Base-by-base conservation (phyloP, 2,797 vertebrate species). In the Delichon dasypus region DNA sequence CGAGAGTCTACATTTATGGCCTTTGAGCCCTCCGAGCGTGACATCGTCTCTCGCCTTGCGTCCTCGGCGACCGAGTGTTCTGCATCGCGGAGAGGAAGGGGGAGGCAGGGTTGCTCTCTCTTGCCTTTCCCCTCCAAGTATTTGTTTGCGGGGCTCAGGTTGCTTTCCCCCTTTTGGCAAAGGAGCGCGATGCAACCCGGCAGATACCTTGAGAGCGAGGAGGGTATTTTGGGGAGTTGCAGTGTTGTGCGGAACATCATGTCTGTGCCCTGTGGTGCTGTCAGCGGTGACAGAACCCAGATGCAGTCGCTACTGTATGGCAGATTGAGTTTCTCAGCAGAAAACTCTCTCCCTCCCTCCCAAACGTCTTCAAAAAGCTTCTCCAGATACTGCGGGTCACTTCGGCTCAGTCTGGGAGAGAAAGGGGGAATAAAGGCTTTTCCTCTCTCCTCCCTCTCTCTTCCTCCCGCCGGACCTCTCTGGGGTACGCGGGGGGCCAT, bases 231-330 rank as follows among this genome's bases (percentile, higher is more conserved):
- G 94, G 94, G 96, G 97, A 97, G 97, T 96, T 97, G 97, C 97
- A 97, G 97, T 93, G 97, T 95, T 98, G 97, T 97, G 98, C 96
- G 78, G 98, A 98, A 97, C 98, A 98, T 97, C 98, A 94, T 95
- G 97, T 97, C 98, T 96, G 98, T 98, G 98, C 98, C 98, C 98
- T 95, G 97, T 96, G 97, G 96, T 98, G 98, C 98, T 98, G 98
- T 98, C 98, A 98, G 97, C 96, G 70, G 97, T 98, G 98, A 98
- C 98, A 98, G 97, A 98, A 98, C 98, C 98, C 98, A 98, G 98
- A 98, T 97, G 98, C 98, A 96, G 97, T 97, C 97, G 98, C 98
- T 98, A 98, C 98, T 98, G 98, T 98, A 98, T 97, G 98, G 98
- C 98, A 98, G 98, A 98, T 98, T 98, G 98, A 98, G 98, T 98